Conservation (phyloP, 2,113 vertebrate genomes). For the Hippoglossus stenolepis region DNA sequence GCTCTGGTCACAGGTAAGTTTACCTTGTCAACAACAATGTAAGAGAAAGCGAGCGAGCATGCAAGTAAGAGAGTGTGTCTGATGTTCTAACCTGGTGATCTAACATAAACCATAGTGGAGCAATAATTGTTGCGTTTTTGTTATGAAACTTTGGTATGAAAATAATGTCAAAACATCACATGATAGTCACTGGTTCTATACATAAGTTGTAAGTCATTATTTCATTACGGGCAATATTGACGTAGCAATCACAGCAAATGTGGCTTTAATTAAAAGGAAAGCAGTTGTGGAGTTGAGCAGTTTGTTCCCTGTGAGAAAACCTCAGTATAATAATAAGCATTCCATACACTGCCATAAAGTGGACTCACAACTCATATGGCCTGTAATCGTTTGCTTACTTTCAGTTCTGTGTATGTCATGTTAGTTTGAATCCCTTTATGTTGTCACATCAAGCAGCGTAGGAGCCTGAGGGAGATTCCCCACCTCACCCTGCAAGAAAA, state of each 20-base stretch:
- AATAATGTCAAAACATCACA: not conserved
- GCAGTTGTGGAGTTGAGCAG: not conserved
- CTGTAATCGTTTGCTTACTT: constrained; percentile 17
- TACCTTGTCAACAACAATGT: constrained; percentile 57
- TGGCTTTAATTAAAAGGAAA: constrained; percentile 23
- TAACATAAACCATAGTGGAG: not conserved
- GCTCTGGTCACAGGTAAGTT: constrained; percentile 84
- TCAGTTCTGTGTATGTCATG: constrained; percentile 7
- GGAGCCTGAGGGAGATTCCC: constrained; percentile 55
- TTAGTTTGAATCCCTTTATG: constrained; percentile 39
- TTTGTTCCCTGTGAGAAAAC: constrained; percentile 25
- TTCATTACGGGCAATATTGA: not conserved
- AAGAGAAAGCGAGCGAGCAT: constrained; percentile 1
- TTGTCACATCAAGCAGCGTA: constrained; percentile 45
- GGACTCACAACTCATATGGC: not conserved
- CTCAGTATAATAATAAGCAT: not conserved
- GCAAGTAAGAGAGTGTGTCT: not conserved
- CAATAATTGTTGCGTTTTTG: constrained; percentile 12
- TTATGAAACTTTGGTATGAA: constrained; percentile 5
- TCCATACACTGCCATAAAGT: constrained; percentile 15
- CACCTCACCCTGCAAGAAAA: constrained; percentile 45
- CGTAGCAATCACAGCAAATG: not conserved
- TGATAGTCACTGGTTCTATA: not conserved
- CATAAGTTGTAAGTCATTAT: constrained; percentile 5
- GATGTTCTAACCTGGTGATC: constrained; percentile 6